Conservation (phyloP, 2,888 invertebrate species). For the Pteria penguin region DNA sequence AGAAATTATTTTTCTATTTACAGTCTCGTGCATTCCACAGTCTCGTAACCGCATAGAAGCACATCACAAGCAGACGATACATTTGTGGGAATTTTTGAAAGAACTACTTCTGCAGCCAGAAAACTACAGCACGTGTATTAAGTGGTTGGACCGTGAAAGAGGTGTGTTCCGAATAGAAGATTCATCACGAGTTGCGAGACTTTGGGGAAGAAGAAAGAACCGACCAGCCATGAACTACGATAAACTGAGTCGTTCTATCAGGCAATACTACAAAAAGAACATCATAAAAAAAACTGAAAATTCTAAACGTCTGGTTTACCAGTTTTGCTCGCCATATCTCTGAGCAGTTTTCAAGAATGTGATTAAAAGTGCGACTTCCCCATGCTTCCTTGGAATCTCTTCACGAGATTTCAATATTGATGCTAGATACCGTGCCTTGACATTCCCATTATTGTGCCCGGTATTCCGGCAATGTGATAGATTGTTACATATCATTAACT, state of each 20-base stretch:
- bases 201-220: constrained; percentile 99
- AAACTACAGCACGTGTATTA: constrained; percentile 94
- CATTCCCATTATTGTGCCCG: no score
- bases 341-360: no score
- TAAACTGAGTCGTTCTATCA: constrained; percentile 96
- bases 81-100: constrained; percentile 99
- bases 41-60: constrained; percentile 17
- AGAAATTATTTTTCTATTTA: no score
- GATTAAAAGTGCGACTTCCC: no score
- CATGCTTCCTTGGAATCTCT: no score
- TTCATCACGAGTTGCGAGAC: constrained; percentile 96
- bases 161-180: constrained; percentile 98
- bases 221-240: constrained; percentile 99
- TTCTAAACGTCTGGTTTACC: constrained; percentile 98
- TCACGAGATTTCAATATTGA: no score
- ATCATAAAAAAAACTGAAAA: constrained; percentile 94
- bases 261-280: constrained; percentile 99
- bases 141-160: constrained; percentile 96
- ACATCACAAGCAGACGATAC: constrained; percentile 84
- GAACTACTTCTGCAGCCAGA: constrained; percentile 94
- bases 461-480: no score
- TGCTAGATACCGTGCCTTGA: no score
- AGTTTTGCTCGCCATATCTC: constrained; percentile 97
- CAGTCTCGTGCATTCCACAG: constrained; percentile 12
- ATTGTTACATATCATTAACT: no score